Conservation (phyloP, 2,797 vertebrate genomes). For the Coreius guichenoti region DNA sequence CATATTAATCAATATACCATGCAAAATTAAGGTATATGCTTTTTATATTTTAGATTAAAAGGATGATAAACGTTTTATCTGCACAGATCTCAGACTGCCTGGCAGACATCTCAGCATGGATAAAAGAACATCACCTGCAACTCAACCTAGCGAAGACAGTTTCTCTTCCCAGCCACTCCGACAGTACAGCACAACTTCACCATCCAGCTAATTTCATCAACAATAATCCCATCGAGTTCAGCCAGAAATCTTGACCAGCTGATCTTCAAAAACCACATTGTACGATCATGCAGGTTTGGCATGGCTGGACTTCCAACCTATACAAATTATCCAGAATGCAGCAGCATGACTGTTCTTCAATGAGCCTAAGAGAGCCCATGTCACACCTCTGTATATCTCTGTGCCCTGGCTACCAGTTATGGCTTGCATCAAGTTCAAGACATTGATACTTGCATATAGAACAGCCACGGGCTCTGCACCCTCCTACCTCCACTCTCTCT, state of each 20-base stretch:
- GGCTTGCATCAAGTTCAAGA: too few species aligned
- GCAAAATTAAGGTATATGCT: not conserved
- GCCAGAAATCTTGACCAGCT: not conserved
- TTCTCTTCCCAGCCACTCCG: not conserved
- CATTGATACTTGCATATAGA: too few species aligned
- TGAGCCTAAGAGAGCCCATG: too few species aligned
- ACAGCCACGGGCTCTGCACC: too few species aligned
- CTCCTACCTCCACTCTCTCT: too few species aligned
- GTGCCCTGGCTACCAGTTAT: too few species aligned
- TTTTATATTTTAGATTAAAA: not conserved
- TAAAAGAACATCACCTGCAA: not conserved
- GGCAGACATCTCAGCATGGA: not conserved
- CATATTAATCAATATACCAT: not conserved
- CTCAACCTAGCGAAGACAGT: not conserved
- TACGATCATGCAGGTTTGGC: too few species aligned
- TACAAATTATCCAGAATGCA: too few species aligned
- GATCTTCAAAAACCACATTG: not conserved
- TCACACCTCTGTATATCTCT: too few species aligned
- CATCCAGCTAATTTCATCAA: not conserved
- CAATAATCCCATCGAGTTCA: not conserved
- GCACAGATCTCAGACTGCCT: not conserved
- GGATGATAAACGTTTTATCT: not conserved
- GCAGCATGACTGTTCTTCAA: too few species aligned
- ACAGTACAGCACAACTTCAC: not conserved
- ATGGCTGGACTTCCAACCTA: too few species aligned